Evolutionary conservation across 2,797 vertebrate genomes (phyloP), one percentile per base, ranked within the genome.

Genomic region (Pipistrellus nathusii): DNA sequence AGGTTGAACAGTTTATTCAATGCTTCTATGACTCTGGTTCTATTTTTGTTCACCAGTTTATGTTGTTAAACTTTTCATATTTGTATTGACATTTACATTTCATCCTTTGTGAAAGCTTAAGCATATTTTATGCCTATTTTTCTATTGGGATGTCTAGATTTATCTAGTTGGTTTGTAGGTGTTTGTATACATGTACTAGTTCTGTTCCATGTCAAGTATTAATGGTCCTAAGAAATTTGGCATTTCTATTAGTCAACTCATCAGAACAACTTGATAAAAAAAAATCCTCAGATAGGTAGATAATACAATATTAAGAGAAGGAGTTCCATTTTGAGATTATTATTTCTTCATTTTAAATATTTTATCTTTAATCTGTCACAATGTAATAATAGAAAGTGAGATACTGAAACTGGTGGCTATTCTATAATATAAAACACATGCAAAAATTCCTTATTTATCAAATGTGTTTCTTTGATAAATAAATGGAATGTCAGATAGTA

Each of bases 31-130:
- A 62, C 25, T 59, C 23, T 62, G 27, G 59, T 62, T 30, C 27
- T 30, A 62, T 62, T 62, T 62, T 62, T 62, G 5, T 62, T 62
- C 59, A 62, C 30, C 27, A 62, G 59, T 62, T 62, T 62, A 62
- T 30, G 25, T 59, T 59, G 25, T 62, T 62, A 62, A 62, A 30
- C 59, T 62, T 62, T 62, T 62, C 59, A 78, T 69, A 30, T 80
- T 15, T 66, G 12, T 78, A 27, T 73, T 73, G 62, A 85, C 41
- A 55, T 81, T 48, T 8, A 18, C 51, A 30, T 75, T 66, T 57
- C 7, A 30, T 83, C n/a, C 80, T 89, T 88, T 44, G 32, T 92
- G 44, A 89, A 93, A 80, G 3, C 27, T 44, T 68, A 78, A 46
- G 51, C 68, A 35, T 90, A 48, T 85, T 72, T 93, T 17, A 64